These are phyloP conservation scores for Drosophila nannoptera DNA, from an alignment of 1,140 invertebrate genomes.

Conservation along the genomic window DNA sequence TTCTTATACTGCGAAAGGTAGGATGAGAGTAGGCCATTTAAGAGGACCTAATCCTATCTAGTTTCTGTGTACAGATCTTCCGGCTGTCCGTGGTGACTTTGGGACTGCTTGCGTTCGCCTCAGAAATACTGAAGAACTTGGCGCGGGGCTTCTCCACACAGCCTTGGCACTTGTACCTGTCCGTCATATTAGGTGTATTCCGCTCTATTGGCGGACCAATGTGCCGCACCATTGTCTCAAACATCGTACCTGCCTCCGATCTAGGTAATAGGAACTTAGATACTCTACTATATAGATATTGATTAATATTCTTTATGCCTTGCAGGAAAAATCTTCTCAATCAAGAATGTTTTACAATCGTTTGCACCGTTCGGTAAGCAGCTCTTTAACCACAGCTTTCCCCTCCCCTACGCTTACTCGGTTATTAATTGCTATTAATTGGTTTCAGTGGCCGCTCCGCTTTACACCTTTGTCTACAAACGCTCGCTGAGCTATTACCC, in stretches of 20 bases:
- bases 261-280: slow-evolving; percentile 81
- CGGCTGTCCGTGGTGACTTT: slow-evolving; percentile 69
- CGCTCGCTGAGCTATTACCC: slow-evolving; percentile 80
- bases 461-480: slow-evolving; percentile 84
- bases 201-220: slow-evolving; percentile 82
- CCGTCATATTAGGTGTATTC: slow-evolving; percentile 80
- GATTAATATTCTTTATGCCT: not conserved
- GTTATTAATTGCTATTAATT: slow-evolving; percentile 28
- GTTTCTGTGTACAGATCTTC: slow-evolving; percentile 49
- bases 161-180: slow-evolving; percentile 84
- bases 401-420: not conserved
- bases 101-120: slow-evolving; percentile 69
- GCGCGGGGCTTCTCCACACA: slow-evolving; percentile 81
- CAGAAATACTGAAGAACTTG: slow-evolving; percentile 79
- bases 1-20: slow-evolving; percentile 80
- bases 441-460: slow-evolving; percentile 80
- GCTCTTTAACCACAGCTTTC: not conserved
- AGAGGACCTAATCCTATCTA: not conserved
- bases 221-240: slow-evolving; percentile 83
- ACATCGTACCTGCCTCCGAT: slow-evolving; percentile 83
- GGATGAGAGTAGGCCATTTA: not conserved
- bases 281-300: not conserved
- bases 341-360: slow-evolving; percentile 83
- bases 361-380: slow-evolving; percentile 80
- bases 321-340: slow-evolving; percentile 82